Conservation (phyloP, 2,888 invertebrate species). For the Eristalinus sepulchralis region DNA sequence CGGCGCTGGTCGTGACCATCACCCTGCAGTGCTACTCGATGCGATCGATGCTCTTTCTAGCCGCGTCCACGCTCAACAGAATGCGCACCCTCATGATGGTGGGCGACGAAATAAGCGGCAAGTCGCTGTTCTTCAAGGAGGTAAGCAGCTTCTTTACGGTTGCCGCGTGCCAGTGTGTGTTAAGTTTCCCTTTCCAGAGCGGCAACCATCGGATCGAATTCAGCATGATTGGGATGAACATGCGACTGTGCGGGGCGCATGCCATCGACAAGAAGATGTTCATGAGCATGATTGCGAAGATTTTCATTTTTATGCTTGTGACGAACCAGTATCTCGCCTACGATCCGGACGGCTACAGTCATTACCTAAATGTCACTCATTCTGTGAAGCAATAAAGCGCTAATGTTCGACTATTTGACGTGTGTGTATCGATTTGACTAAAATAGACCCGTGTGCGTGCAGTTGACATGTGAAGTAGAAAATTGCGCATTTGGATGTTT, state of each 20-base stretch:
- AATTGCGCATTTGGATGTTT: not conserved
- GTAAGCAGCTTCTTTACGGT: constrained; percentile 4
- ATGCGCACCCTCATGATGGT: constrained; percentile 24
- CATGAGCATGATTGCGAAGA: not conserved
- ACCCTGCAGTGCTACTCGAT: not conserved
- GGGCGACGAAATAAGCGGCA: constrained; percentile 13
- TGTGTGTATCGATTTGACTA: not conserved
- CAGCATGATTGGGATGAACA: not conserved
- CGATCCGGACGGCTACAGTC: not conserved
- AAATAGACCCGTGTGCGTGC: not conserved
- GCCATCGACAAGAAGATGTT: not conserved
- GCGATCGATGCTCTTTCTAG: not conserved
- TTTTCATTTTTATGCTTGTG: not conserved
- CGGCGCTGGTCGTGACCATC: not conserved
- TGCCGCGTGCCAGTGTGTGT: not conserved
- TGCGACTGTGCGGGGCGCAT: not conserved
- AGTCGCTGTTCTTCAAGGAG: not conserved
- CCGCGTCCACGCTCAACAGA: constrained; percentile 1
- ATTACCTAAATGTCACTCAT: not conserved
- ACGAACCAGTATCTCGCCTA: not conserved
- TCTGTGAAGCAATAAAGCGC: not conserved
- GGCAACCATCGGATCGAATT: not conserved
- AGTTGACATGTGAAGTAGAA: not conserved
- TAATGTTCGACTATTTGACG: not conserved
- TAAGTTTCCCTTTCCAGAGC: not conserved